phyloP scores from a whole-genome alignment of 2,888 invertebrate species.

The Meteorus colon region DNA sequence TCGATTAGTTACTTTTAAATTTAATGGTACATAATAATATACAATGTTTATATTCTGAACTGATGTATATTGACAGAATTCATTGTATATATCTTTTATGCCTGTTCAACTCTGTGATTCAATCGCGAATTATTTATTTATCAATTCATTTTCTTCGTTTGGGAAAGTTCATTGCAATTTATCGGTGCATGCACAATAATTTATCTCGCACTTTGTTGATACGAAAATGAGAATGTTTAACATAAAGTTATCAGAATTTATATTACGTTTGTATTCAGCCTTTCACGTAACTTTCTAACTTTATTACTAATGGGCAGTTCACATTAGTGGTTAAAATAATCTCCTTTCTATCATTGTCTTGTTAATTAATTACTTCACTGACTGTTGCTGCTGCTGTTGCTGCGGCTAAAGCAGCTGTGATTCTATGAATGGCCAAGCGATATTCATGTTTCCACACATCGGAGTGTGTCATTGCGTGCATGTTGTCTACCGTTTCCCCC shows the following conservation, averaged over 20 bases:
- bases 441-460: not conserved
- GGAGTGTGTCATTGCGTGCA: not conserved
- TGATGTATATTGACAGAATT: too few relatives aligned
- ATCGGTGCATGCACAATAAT: too few relatives aligned
- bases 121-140: too few relatives aligned
- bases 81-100: too few relatives aligned
- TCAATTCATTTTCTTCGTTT: too few relatives aligned
- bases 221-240: not conserved
- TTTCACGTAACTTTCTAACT: slow-evolving; percentile 40
- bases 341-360: not conserved
- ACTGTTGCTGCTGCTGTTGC: not conserved
- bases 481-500: not conserved
- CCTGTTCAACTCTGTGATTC: too few relatives aligned
- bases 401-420: not conserved
- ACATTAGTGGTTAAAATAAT: slow-evolving; percentile 14
- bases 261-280: slow-evolving; percentile 14
- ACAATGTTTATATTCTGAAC: not conserved
- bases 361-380: not conserved
- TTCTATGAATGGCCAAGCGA: not conserved
- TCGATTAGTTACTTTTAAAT: slow-evolving; percentile 42
- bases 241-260: not conserved
- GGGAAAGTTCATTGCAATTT: too few relatives aligned
- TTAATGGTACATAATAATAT: not conserved
- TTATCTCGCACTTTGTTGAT: too few relatives aligned
- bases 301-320: not conserved